Conservation (phyloP, 2,113 vertebrate species). For the Colistium nudipinnis region DNA sequence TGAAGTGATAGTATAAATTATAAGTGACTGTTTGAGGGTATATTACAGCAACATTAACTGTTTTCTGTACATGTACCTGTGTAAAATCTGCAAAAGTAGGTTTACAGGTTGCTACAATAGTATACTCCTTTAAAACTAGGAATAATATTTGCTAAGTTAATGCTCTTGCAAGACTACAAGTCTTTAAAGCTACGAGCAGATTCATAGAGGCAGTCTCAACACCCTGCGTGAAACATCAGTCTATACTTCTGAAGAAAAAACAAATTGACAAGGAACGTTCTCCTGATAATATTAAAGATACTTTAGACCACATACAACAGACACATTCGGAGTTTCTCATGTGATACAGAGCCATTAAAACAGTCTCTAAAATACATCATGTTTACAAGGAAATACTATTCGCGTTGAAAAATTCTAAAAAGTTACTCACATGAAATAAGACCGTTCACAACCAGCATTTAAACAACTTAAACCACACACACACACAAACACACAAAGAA, state of each 20-base stretch:
- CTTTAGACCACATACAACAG: constrained; percentile 12
- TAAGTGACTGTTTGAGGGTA: constrained; percentile 55
- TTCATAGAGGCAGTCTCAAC: constrained; percentile 53
- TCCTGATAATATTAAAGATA: constrained; percentile 17
- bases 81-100: constrained; percentile 67
- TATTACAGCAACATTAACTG: constrained; percentile 56
- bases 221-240: constrained; percentile 27
- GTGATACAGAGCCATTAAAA: constrained; percentile 12
- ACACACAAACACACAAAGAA: background rate
- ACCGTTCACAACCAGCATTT: constrained; percentile 40
- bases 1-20: constrained; percentile 71
- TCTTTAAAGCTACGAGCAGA: constrained; percentile 59
- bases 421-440: constrained; percentile 24
- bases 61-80: constrained; percentile 77
- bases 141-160: constrained; percentile 59
- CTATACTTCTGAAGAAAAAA: constrained; percentile 22
- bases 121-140: constrained; percentile 76
- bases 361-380: constrained; percentile 29
- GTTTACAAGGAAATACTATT: constrained; percentile 34
- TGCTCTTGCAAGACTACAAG: constrained; percentile 53
- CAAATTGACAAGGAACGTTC: constrained; percentile 1
- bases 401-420: constrained; percentile 22
- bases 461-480: too few species aligned
- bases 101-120: constrained; percentile 67
- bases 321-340: constrained; percentile 25